Evolutionary conservation across 2,888 invertebrate species (phyloP).

Genomic region (Caenorhabditis angaria): DNA sequence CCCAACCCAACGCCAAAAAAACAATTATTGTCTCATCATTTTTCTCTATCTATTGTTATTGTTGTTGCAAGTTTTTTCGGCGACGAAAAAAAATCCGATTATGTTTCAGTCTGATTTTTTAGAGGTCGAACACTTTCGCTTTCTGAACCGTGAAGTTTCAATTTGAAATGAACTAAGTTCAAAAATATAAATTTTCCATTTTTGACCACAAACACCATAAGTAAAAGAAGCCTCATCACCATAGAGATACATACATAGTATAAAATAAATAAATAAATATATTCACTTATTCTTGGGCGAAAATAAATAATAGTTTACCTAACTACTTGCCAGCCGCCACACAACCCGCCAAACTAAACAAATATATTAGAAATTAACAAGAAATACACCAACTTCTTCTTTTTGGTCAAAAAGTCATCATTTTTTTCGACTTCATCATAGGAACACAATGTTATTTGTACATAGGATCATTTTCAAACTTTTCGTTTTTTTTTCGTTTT

Average conservation of each 20-base stretch:
- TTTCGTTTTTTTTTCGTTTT: neutral
- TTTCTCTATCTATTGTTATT: too few species aligned
- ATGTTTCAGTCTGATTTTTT: neutral
- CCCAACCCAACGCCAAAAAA: too few species aligned
- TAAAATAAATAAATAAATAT: too few species aligned
- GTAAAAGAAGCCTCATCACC: neutral
- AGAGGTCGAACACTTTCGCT: neutral
- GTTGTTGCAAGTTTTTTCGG: too few species aligned
- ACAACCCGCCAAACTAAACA: neutral
- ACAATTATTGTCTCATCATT: neutral
- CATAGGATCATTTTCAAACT: neutral
- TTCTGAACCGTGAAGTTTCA: neutral
- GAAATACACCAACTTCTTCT: too few species aligned
- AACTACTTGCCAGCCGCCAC: neutral
- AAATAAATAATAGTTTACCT: constrained; percentile 2
- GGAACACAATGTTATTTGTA: neutral
- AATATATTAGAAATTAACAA: neutral
- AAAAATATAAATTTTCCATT: neutral
- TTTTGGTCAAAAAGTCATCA: neutral
- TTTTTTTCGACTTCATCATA: neutral
- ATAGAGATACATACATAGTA: neutral
- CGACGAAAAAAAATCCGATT: neutral
- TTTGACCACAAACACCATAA: neutral
- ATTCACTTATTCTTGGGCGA: neutral
- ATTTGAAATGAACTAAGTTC: too few species aligned